Evolutionary conservation across 1,140 invertebrate genomes (phyloP), one percentile per base, ranked within the genome.

Genomic region (Paralvinella palmiformis): DNA sequence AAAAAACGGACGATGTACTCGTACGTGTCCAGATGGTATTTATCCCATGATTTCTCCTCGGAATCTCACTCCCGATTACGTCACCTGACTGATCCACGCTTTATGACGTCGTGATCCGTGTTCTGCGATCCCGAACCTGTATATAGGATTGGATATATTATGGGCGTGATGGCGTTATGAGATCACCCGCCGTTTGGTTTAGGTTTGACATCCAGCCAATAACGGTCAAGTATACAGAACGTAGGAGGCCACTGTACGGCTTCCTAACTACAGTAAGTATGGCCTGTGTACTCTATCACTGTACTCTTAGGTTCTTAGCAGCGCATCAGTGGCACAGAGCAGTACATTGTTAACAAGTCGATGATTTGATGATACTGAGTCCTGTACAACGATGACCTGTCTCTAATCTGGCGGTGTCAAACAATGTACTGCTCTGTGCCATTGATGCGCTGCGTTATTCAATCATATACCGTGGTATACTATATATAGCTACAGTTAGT

Each of bases 171-270:
- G 72, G 70, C 7, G 57, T 63, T 3, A 57, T 72, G 20, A 82
- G 7, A 22, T 13, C 84, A 64, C 84, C 86, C 31, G 85, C 85
- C 15, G 81, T 87, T 56, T 87, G 86, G 85, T 86, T 87, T 71
- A 75, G 74, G 61, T 86, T 86, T 72, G 85, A 87, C 66, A 69
- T 87, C 5, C 85, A 79, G 64, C 86, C 86, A 1, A 85, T 87
- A 27, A 86, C 85, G 13, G 85, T 87, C 0, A 83, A 84, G 68
- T 86, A 87, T 69, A 82, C 75, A 17, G 82, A 84, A 65, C 81
- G 79, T 62, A 69, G 82, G 44, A 83, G 84, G 68, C 85, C 85
- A 24, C 78, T 87, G 55, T 86, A 87, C 70, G 79, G 79, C 27
- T 87, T 87, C 72, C 69, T 87, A 20, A 87, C 86, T 1, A 85